Base-by-base conservation (phyloP, 1,140 invertebrate species). In the Scaptomyza montana region DNA sequence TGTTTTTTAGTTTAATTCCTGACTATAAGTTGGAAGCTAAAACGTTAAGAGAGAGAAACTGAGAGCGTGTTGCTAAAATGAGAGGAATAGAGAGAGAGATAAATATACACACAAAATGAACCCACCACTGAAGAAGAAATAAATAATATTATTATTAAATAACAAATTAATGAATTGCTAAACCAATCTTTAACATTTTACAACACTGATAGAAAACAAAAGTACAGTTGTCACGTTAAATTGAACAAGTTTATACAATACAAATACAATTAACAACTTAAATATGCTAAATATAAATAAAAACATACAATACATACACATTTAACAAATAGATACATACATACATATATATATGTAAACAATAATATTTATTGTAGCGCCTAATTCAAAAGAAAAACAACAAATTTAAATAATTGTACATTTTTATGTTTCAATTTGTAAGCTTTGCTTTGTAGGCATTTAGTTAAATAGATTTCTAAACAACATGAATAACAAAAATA, bases 371-470 rank as follows among this genome's bases (percentile, higher is more conserved):
- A 89, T 87, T 87, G 76, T 87, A 87, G 81, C 67, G 53, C 49
- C 60, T 85, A 85, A 82, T 68, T 71, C 16, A 16, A 16, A 16
- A 16, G 16, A 43, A 12, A 43, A 43, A 43, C n/a, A 12, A n/a
- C 4, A 49, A 80, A 63, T 74, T 80, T 69, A 73, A 74, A 74
- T 78, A 78, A 59, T 54, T 65, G 46, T 64, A 70, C 49, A 65
- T 61, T 76, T 61, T 76, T 86, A 63, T 86, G 73, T 78, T 87
- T 81, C 78, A 54, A 55, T 61, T 70, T 78, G 63, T 86, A 86
- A 78, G 82, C 82, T 87, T 81, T 86, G 75, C 82, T 86, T 85
- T 76, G 60, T 86, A 87, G 82, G 82, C 82, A 86, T 86, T 86
- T 86, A 86, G 82, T 82, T 87, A 56, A 62, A 57, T 86, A 86